Base-by-base conservation (phyloP, 2,797 vertebrate genomes). In the Sphenodon punctatus region DNA sequence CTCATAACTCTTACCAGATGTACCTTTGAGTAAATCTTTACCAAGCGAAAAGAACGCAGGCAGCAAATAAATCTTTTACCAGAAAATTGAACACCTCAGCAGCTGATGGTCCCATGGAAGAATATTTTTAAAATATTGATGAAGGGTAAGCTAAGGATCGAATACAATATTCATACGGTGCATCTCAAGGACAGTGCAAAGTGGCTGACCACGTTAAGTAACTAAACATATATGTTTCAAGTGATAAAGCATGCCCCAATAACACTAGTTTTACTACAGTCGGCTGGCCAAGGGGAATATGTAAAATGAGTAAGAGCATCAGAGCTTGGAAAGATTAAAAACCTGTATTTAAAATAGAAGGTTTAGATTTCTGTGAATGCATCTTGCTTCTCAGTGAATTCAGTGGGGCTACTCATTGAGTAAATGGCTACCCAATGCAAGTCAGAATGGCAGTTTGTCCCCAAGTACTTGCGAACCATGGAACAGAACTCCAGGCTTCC, bases 61-160 rank as follows among this genome's bases (percentile, higher is more conserved):
- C 86, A 93, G 89, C 94, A 96, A 94, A 94, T 94, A 92, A 88
- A 59, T 88, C 86, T 89, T 94, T 92, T 94, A 92, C 93, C 87
- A 49, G 93, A 95, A 95, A 95, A 92, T 27, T 65, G 89, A 93
- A 73, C 82, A 79, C 89, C 84, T 92, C 76, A 66, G 91, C 92
- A 95, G 86, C 87, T 89, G 86, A 87, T 87, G 64, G 86, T 70
- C 89, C 93, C 51, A 42, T n/a, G 59, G 86, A 94, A 74, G 73
- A 86, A 76, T 85, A 70, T 88, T 94, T 94, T 93, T 67, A 88
- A 94, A 96, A 95, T 93, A 96, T 96, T 94, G 93, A 96, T 91
- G 88, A 93, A 93, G 81, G 93, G 82, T 93, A 93, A 93, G 87
- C 90, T 93, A 91, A 89, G 78, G 87, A 87, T 91, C 88, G 88